A percentile compares a stretch with the other conserved stretches of the same genome.
Conservation (phyloP, 2,888 invertebrate species). For the Therioaphis trifolii region DNA sequence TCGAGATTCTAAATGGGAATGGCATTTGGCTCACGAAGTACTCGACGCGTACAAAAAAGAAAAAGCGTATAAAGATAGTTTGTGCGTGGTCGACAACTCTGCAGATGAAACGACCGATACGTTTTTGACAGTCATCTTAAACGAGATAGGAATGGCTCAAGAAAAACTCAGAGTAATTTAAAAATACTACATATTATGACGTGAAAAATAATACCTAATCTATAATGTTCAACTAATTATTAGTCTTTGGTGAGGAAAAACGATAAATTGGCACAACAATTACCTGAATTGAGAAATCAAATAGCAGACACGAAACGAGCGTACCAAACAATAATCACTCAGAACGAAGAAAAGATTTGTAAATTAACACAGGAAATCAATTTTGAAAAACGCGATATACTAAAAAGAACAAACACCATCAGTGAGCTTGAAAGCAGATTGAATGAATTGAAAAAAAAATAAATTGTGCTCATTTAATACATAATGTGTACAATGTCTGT, state of each 20-base stretch:
- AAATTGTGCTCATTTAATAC: too few relatives aligned
- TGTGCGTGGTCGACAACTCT: constrained; percentile 23
- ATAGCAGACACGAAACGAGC: not conserved
- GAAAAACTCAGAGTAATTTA: constrained; percentile 38
- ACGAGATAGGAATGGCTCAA: constrained; percentile 53
- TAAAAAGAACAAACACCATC: constrained; percentile 24
- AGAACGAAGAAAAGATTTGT: constrained; percentile 19
- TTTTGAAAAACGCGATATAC: constrained; percentile 41
- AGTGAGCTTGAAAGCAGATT: constrained; percentile 6
- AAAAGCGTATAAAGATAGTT: constrained; percentile 41
- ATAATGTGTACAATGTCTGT: too few relatives aligned
- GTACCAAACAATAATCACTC: not conserved
- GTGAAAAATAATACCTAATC: not conserved
- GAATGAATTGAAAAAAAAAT: not conserved
- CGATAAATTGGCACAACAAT: constrained; percentile 19
- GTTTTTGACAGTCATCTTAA: constrained; percentile 28
- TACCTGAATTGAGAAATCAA: constrained; percentile 15
- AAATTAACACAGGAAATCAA: constrained; percentile 43
- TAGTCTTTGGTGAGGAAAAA: constrained; percentile 35
- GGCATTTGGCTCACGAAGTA: constrained; percentile 41
- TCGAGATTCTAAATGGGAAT: constrained; percentile 53
- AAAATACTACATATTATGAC: not conserved
- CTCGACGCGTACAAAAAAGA: constrained; percentile 37
- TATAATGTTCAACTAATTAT: not conserved
- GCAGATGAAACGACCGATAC: constrained; percentile 31